Conservation (phyloP, 2,797 vertebrate genomes). For the Catamblyrhynchus diadema region DNA sequence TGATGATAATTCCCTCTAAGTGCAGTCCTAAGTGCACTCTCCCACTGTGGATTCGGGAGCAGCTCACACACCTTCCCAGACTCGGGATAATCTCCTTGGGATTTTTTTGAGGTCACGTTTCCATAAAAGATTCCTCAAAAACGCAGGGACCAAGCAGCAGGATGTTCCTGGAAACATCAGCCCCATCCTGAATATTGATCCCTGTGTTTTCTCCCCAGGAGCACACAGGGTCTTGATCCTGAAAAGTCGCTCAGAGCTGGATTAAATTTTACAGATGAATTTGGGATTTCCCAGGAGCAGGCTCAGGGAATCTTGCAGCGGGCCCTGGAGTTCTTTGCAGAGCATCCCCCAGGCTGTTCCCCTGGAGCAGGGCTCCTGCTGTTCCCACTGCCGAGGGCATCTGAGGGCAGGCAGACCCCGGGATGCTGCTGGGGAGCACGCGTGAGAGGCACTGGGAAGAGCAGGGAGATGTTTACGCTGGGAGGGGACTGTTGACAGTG, state of each 20-base stretch:
- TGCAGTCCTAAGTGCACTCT: background rate
- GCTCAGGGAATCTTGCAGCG: background rate
- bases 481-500: constrained; percentile 39
- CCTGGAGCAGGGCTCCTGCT: background rate
- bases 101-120: background rate
- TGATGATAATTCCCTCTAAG: background rate
- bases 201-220: background rate
- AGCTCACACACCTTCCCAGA: background rate
- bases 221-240: background rate
- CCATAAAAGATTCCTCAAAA: background rate
- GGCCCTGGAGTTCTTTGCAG: background rate
- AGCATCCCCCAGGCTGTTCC: background rate
- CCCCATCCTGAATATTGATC: background rate
- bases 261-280: background rate
- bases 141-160: background rate
- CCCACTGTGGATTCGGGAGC: background rate
- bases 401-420: background rate
- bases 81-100: background rate
- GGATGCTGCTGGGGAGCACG: background rate
- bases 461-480: constrained; percentile 1
- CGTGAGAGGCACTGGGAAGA: background rate
- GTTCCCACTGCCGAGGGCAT: background rate
- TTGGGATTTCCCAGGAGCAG: background rate
- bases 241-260: background rate
- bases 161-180: background rate